Evolutionary conservation across 1,140 invertebrate genomes (phyloP), one percentile per base, ranked within the genome.

Genomic region (Sitophilus oryzae): DNA sequence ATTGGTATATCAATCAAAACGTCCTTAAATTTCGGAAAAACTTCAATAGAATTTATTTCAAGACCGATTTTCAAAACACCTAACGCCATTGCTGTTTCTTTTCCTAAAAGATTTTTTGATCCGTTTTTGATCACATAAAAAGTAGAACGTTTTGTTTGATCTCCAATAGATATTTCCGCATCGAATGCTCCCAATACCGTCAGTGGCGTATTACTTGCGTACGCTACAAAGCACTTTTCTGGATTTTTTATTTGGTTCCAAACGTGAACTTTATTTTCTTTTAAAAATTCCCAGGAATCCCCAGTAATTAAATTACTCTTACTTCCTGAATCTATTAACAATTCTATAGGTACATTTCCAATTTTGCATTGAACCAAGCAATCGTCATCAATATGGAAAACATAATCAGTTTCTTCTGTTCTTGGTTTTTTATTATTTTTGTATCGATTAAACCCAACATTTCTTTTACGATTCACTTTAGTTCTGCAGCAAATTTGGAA

Each of bases 21-120:
- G 23, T 57, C 15, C 16, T 34, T 20, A 36, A 57, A 23, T 48
- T 58, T 58, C 25, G 36, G 49, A 20, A 53, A 58, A 10, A 34
- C 23, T 21, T 11, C 23, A 4, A 25, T n/a, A n/a, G n/a, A n/a
- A n/a, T n/a, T n/a, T n/a, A 38, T 2, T 14, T 48, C 38, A 36
- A 37, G 5, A n/a, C 54, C 47, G n/a, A 56, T 38, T 50, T 42
- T 56, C 6, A 56, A 15, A 42, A 56, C 37, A 10, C 34, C 40
- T 51, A 56, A 34, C 3, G 14, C 10, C 11, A 23, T 43, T 1
- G 54, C 38, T 0, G 54, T 56, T 14, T 22, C 8, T 30, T 56
- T 56, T 0, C 54, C 54, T 44, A 51, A 38, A 6, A 51, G 47
- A 41, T 34, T 43, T 9, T 35, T 52, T 14, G n/a, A n/a, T n/a